Evolutionary conservation across 2,797 vertebrate species (phyloP).

Genomic region (Austrolebias charrua): DNA sequence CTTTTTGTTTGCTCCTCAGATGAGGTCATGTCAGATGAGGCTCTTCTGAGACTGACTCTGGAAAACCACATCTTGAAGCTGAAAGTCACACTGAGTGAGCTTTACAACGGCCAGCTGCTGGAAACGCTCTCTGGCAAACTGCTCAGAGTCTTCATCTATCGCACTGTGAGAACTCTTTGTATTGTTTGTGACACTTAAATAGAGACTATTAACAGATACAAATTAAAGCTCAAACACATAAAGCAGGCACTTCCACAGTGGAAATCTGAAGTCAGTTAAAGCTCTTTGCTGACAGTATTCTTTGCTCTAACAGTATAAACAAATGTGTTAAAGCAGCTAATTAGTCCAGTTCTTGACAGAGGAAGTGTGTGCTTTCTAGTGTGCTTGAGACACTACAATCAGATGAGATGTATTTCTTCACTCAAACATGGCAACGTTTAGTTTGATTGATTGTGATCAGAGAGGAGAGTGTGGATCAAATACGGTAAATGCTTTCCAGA

Average conservation of each 20-base stretch:
- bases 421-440: conserved; percentile 5
- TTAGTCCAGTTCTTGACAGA: conserved; percentile 36
- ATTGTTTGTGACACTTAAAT: not conserved
- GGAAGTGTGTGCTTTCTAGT: conserved; percentile 7
- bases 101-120: conserved; percentile 92
- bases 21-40: conserved; percentile 84
- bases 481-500: conserved; percentile 30
- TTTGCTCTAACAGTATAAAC: conserved; percentile 34
- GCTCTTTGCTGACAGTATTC: conserved; percentile 27
- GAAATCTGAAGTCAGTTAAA: conserved; percentile 39
- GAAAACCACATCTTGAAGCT: conserved; percentile 94
- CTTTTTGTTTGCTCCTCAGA: conserved; percentile 70
- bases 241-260: not conserved
- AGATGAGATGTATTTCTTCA: conserved; percentile 24
- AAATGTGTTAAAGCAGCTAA: conserved; percentile 41
- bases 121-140: conserved; percentile 91
- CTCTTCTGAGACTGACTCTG: conserved; percentile 83
- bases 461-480: conserved; percentile 6
- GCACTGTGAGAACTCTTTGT: conserved; percentile 84
- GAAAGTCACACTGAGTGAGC: conserved; percentile 87
- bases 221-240: conserved; percentile 15
- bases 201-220: not conserved
- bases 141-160: conserved; percentile 94
- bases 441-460: conserved; percentile 37
- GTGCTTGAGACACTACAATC: conserved; percentile 18